These are phyloP conservation scores for Megalopta genalis DNA, from an alignment of 1,140 invertebrate species.

Conservation along the genomic window DNA sequence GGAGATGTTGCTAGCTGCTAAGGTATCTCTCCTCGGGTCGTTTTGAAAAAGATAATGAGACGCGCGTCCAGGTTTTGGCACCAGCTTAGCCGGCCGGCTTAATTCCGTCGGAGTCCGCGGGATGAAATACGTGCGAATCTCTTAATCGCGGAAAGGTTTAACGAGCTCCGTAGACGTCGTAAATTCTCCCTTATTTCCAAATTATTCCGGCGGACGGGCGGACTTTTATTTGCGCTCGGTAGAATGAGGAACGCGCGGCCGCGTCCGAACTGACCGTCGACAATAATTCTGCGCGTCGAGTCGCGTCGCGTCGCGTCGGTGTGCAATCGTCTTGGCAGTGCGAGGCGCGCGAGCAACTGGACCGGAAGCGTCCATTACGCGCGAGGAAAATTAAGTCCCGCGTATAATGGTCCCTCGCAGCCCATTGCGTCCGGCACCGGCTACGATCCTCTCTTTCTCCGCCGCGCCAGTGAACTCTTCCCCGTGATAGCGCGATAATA, in stretches of 20 bases:
- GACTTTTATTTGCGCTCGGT: constrained; percentile 2
- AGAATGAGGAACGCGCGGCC: background rate
- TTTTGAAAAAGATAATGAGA: constrained; percentile 8
- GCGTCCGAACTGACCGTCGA: constrained; percentile 37
- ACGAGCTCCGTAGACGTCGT: constrained; percentile 41
- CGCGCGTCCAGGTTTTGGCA: background rate
- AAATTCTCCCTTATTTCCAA: constrained; percentile 43
- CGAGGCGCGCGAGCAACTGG: constrained; percentile 32
- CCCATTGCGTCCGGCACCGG: background rate
- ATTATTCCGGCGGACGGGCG: background rate
- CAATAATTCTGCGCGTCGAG: constrained; percentile 18
- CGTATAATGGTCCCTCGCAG: background rate
- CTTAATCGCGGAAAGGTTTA: constrained; percentile 47
- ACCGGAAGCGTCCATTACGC: constrained; percentile 58
- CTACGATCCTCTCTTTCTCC: background rate
- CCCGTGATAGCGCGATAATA: background rate
- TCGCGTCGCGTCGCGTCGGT: background rate
- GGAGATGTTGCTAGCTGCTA: too few relatives aligned
- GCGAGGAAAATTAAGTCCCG: constrained; percentile 39
- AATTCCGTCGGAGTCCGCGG: background rate
- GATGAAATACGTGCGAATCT: constrained; percentile 41
- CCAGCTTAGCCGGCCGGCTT: background rate
- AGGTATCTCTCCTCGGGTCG: too few relatives aligned
- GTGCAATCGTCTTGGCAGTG: constrained; percentile 37
- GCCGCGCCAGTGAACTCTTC: too few relatives aligned